These are phyloP conservation scores for Mimas tiliae DNA, from an alignment of 2,888 invertebrate genomes.

Conservation along the genomic window DNA sequence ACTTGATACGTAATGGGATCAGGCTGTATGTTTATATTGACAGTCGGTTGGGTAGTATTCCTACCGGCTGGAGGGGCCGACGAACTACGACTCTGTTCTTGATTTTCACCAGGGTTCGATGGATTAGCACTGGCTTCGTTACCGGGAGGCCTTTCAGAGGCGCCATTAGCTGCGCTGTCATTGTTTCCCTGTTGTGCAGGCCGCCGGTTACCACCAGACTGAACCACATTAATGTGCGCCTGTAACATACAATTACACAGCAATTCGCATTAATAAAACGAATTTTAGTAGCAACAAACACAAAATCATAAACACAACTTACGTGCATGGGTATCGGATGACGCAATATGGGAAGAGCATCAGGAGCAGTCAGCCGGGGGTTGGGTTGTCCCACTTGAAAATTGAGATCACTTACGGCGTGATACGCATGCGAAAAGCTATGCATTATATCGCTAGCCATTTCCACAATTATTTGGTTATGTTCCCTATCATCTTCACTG, in stretches of 20 bases:
- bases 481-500: slow-evolving; percentile 68
- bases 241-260: slow-evolving; percentile 35
- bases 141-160: not conserved
- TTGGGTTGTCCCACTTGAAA: slow-evolving; percentile 52
- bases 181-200: slow-evolving; percentile 35
- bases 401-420: slow-evolving; percentile 94
- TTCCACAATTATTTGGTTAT: slow-evolving; percentile 88
- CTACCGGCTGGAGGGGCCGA: slow-evolving; percentile 45
- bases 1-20: slow-evolving; percentile 64
- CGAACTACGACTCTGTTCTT: not conserved
- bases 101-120: not conserved
- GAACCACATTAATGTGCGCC: slow-evolving; percentile 67
- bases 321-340: slow-evolving; percentile 64
- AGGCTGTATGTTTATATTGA: slow-evolving; percentile 54
- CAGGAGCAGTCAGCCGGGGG: slow-evolving; percentile 56
- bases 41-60: slow-evolving; percentile 52
- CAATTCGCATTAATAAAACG: not conserved
- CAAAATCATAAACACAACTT: slow-evolving; percentile 6
- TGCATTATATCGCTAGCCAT: slow-evolving; percentile 93
- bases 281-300: not conserved
- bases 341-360: slow-evolving; percentile 39
- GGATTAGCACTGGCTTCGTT: slow-evolving; percentile 5
- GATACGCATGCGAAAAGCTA: slow-evolving; percentile 94
- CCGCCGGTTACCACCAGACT: slow-evolving; percentile 46
- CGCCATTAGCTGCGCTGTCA: slow-evolving; percentile 3